phyloP scores from a whole-genome alignment of 2,797 vertebrate species.

The Thripadectes ignobilis region DNA sequence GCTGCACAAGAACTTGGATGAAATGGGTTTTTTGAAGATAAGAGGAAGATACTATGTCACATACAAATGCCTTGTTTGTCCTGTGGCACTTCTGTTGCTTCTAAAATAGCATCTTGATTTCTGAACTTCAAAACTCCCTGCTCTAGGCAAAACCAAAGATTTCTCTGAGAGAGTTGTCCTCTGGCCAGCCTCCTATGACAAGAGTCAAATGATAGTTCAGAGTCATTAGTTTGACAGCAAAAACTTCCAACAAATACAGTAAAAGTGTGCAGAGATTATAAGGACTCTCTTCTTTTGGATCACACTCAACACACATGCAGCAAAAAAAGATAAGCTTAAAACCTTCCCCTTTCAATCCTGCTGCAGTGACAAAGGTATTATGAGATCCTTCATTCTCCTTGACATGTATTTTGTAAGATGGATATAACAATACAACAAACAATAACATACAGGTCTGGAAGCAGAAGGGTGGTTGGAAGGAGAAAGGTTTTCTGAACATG shows the following conservation, averaged over 20 bases:
- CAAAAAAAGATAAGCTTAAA: background rate
- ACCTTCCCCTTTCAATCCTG: rapidly evolving
- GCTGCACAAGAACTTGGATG: background rate
- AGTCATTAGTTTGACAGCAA: background rate
- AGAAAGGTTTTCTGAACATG: background rate
- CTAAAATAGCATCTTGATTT: background rate
- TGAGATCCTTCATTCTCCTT: background rate
- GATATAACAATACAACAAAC: background rate
- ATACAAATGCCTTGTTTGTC: background rate
- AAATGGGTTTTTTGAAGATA: background rate
- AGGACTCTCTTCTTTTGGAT: background rate
- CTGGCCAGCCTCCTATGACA: background rate
- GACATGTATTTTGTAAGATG: background rate
- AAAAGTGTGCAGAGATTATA: background rate
- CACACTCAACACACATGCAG: background rate
- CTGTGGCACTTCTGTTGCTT: background rate
- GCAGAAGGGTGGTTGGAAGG: background rate
- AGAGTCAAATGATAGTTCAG: background rate
- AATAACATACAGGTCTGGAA: background rate
- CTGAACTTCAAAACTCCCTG: background rate
- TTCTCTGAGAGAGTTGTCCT: background rate
- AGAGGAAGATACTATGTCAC: background rate
- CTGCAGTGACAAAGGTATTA: background rate
- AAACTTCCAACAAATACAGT: background rate
- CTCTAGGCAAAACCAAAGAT: background rate